phyloP scores from a whole-genome alignment of 2,888 invertebrate genomes.

The Drosophila hamatofila region DNA sequence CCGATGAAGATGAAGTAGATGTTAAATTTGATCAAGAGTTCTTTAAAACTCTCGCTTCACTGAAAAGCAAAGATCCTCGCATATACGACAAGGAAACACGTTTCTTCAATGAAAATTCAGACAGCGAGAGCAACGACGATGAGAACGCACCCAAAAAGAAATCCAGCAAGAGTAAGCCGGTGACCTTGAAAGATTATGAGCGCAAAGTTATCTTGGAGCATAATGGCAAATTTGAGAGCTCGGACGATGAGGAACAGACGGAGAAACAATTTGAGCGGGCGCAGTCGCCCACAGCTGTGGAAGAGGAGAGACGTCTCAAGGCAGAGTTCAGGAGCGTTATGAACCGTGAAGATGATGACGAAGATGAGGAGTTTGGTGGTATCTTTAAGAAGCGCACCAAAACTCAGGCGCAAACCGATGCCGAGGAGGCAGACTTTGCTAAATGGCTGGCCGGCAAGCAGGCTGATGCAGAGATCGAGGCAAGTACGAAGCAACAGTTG shows the following conservation, averaged over 20 bases:
- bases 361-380: conserved; percentile 87
- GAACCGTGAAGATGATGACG: conserved; percentile 85
- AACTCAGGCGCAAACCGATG: conserved; percentile 86
- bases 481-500: conserved; percentile 88
- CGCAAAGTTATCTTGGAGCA: conserved; percentile 90
- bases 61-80: conserved; percentile 95
- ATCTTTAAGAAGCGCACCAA: conserved; percentile 87
- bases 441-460: conserved; percentile 93
- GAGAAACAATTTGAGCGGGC: conserved; percentile 60
- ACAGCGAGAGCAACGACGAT: conserved; percentile 16
- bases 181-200: conserved; percentile 92
- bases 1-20: conserved; percentile 80
- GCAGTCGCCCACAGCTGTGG: conserved; percentile 87
- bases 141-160: conserved; percentile 45
- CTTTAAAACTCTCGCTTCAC: conserved; percentile 92
- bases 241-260: conserved; percentile 67
- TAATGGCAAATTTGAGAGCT: conserved; percentile 87
- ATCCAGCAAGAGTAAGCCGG: conserved; percentile 86
- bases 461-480: conserved; percentile 86
- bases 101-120: conserved; percentile 87
- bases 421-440: conserved; percentile 88
- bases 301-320: conserved; percentile 89
- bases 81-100: conserved; percentile 92
- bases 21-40: conserved; percentile 91
- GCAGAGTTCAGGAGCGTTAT: conserved; percentile 88